Base-by-base conservation (phyloP, 2,888 invertebrate genomes). In the Odontomyia ornata region DNA sequence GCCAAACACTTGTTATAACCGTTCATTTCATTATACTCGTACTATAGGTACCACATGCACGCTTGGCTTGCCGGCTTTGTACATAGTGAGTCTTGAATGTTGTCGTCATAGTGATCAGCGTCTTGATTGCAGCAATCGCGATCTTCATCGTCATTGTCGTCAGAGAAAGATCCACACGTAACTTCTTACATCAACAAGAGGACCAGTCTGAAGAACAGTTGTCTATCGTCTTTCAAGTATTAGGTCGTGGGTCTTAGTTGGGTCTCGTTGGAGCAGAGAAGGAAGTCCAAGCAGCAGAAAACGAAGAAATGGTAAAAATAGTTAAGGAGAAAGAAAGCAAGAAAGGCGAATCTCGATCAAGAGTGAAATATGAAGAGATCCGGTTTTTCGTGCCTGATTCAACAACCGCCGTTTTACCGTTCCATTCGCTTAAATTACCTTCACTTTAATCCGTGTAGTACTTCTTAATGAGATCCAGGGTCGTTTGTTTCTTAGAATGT, bases 311-410 rank as follows among this genome's bases (percentile, higher is more conserved):
- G 3, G 25, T 18, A 13, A 23, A 21, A 21, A 60, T 25, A 23
- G 25, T 60, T 11, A 25, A 60, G 27, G 46, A 46, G 30, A 46
- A 43, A 46, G 30, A 13, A 21, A 11, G 11, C 30, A 67, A 67
- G 25, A 27, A n/a, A 15, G 67, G 67, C 67, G 27, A 67, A 67
- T 56, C 72, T 56, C 57, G 72, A 72, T 72, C 72, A 72, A 30
- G 72, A 57, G 72, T 72, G 56, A 72, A 72, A 56, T 57, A 56
- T 57, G 57, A 30, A 57, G 30, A 72, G 72, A 72, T 72, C 72
- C 72, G 72, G 72, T 72, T 72, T 72, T 72, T 72, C 72, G 7
- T 67, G 30, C 57, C 47, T 72, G 57, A 57, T 72, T 72, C 71
- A 56, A 30, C 43, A 57, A 52, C 9, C n/a, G 36, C 36, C 36